phyloP scores from a whole-genome alignment of 2,888 invertebrate species.

The Drosophila colorata region DNA sequence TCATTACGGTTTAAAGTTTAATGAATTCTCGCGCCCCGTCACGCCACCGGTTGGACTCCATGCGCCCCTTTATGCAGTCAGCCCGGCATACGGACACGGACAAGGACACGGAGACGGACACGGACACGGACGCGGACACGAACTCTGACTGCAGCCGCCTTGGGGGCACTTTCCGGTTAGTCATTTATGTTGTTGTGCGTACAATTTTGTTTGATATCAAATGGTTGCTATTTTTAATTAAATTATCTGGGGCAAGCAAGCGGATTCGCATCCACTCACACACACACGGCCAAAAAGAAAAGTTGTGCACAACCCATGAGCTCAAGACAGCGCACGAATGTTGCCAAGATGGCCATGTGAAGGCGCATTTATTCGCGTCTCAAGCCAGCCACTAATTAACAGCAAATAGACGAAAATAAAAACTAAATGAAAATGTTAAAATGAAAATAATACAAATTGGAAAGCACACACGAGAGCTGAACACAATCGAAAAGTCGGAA shows the following conservation, averaged over 20 bases:
- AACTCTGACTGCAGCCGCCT: constrained; percentile 32
- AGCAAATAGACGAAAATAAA: constrained; percentile 23
- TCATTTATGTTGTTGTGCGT: constrained; percentile 57
- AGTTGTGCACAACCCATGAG: not conserved
- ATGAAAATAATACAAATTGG: constrained; percentile 17
- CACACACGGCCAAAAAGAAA: constrained; percentile 19
- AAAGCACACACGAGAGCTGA: constrained; percentile 20
- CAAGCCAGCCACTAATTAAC: constrained; percentile 44
- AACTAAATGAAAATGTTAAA: constrained; percentile 10
- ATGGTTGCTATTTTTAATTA: constrained; percentile 68
- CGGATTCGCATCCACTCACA: constrained; percentile 10
- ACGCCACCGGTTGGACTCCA: constrained; percentile 11
- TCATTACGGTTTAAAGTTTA: constrained; percentile 67
- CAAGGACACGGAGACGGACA: not conserved
- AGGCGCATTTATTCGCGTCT: too few species aligned
- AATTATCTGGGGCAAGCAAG: constrained; percentile 56
- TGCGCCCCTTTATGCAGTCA: constrained; percentile 9
- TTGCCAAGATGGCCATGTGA: constrained; percentile 1
- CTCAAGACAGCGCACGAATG: not conserved
- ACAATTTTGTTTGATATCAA: constrained; percentile 68
- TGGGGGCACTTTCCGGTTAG: constrained; percentile 53
- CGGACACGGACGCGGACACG: constrained; percentile 1
- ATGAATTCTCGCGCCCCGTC: constrained; percentile 55
- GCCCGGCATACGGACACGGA: not conserved
- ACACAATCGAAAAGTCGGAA: constrained; percentile 22